These are phyloP conservation scores for Heterotis niloticus DNA, from an alignment of 2,113 vertebrate genomes.

Conservation along the genomic window DNA sequence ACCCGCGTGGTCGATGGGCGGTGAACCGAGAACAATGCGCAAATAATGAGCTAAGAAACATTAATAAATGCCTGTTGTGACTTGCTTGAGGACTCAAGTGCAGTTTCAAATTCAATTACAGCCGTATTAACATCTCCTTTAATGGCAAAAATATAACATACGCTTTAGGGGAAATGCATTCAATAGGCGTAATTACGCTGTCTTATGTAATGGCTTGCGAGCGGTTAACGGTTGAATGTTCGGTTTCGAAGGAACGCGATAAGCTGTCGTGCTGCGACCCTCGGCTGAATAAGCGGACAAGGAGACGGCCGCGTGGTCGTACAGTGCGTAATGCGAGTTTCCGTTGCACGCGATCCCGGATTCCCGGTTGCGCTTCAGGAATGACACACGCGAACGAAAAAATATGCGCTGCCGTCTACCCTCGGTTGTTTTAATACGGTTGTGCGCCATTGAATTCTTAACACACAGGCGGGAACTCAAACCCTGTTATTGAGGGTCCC, in stretches of 20 bases:
- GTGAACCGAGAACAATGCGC: conserved; percentile 51
- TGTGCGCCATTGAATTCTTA: neutral
- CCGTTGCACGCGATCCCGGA: neutral
- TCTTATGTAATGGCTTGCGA: neutral
- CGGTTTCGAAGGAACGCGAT: neutral
- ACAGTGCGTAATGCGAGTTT: neutral
- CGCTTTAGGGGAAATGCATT: neutral
- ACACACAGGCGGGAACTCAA: neutral
- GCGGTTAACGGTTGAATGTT: neutral
- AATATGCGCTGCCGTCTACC: neutral
- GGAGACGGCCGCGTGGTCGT: neutral
- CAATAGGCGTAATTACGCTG: neutral
- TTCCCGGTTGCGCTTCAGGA: too few relatives aligned
- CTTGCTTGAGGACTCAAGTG: conserved; percentile 16
- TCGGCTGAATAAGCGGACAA: neutral
- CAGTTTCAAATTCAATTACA: conserved; percentile 8
- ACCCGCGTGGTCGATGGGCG: conserved; percentile 55
- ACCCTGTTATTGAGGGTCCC: neutral
- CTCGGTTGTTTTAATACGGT: neutral
- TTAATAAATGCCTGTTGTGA: conserved; percentile 49
- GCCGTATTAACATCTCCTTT: neutral
- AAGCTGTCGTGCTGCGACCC: neutral
- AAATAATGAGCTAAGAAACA: conserved; percentile 42
- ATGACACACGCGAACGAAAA: neutral
- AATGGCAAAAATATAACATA: neutral